Conservation (phyloP, 2,888 invertebrate species). For the Parnassius apollo region DNA sequence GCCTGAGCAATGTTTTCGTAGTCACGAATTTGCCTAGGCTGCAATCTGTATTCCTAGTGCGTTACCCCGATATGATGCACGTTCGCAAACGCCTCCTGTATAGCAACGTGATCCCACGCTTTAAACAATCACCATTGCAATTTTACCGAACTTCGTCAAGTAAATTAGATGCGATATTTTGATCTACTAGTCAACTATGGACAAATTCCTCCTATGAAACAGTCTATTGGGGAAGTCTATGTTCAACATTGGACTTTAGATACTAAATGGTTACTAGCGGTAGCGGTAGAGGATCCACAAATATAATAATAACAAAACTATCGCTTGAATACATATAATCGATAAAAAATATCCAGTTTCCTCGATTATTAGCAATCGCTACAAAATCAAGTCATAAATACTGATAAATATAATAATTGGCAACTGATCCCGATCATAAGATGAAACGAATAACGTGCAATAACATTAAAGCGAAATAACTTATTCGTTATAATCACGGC, state of each 20-base stretch:
- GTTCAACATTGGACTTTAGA: no score
- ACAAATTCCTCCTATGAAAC: no score
- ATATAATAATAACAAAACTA: neutral
- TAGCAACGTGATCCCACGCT: neutral
- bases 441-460: constrained; percentile 19
- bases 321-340: neutral
- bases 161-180: neutral
- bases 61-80: neutral
- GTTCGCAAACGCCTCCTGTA: neutral
- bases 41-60: neutral
- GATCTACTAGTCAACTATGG: no score
- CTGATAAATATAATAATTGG: neutral
- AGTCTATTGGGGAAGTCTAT: no score
- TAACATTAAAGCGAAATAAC: constrained; percentile 6
- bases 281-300: neutral
- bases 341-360: neutral
- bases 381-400: neutral
- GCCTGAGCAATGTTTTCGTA: no score
- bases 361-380: no score
- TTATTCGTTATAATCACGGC: constrained; percentile 6
- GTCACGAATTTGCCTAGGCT: neutral
- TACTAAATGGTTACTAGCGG: neutral
- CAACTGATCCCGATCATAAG: constrained; percentile 1
- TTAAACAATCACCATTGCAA: neutral
- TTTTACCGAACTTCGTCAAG: neutral